Evolutionary conservation across 2,888 invertebrate species (phyloP), one percentile per base, ranked within the genome.

Genomic region (Pandemis heparana): DNA sequence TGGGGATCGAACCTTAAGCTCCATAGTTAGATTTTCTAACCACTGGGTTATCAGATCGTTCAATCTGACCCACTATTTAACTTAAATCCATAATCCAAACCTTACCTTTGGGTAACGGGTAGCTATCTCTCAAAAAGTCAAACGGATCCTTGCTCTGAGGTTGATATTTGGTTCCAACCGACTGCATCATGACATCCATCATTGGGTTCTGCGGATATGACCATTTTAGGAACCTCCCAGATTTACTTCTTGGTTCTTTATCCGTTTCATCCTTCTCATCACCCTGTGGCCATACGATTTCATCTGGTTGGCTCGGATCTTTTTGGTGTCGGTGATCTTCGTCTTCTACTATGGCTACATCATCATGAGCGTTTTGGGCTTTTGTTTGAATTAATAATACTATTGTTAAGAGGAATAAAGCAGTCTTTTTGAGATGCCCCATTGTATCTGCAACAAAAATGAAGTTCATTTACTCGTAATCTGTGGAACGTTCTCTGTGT

Each of bases 91-190:
- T n/a, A 5, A 48, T n/a, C n/a, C n/a, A 6, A 16, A 16, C 18
- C 85, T 85, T 84, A 94, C 94, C 94, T 88, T 91, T 92, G 10
- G 94, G 92, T 71, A 92, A 78, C 18, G 92, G 89, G 77, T 92
- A 94, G 0, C 86, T 78, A 77, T 94, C 94, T 6, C 93, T 82
- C 12, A 94, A 81, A 78, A 94, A 90, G 75, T 93, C 94, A 71
- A 94, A 92, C 0, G 90, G 90, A 76, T 94, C 93, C 38, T 83
- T 87, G 1, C 85, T 77, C 69, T 89, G 80, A 5, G 91, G 90
- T 0, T 81, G 79, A 75, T 90, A 89, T 70, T 89, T 86, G 0
- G 81, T 69, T 0, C 89, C 83, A 9, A 90, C 79, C 0, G 89
- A 87, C 59, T 92, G 88, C 83, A 89, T 82, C 89, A 94, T 87